A percentile compares a stretch with the other conserved stretches of the same genome.
Conservation (phyloP, 2,888 invertebrate species). For the Watsonalla cultraria region DNA sequence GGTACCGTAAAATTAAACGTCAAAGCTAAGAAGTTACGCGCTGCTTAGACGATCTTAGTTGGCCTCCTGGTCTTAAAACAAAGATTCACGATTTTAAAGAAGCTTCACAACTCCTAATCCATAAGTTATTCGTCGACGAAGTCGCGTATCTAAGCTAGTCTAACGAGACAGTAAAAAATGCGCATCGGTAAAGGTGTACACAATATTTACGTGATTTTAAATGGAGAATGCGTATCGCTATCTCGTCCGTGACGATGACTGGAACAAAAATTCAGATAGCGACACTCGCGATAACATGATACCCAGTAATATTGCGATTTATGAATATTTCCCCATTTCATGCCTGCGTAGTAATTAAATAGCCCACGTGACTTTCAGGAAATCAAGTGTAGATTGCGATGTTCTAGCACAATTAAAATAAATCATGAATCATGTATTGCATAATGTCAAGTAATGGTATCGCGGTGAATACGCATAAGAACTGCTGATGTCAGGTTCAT, state of each 20-base stretch:
- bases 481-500: too few species aligned
- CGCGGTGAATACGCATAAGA: too few species aligned
- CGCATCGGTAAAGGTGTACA: constrained; percentile 6
- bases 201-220: constrained; percentile 2
- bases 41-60: too few species aligned
- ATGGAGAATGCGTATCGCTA: constrained; percentile 3
- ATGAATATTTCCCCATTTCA: neutral
- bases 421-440: neutral
- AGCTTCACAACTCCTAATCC: too few species aligned
- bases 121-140: too few species aligned
- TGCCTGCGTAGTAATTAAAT: neutral
- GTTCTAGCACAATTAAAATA: neutral
- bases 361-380: neutral
- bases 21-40: too few species aligned
- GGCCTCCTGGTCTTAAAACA: too few species aligned
- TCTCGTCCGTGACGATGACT: constrained; percentile 17
- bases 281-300: constrained; percentile 16
- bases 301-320: constrained; percentile 1
- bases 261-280: constrained; percentile 21
- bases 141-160: too few species aligned
- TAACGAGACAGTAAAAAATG: too few species aligned
- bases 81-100: too few species aligned
- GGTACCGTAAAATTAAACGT: too few species aligned
- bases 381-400: neutral
- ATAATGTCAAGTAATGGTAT: neutral